Percentiles rank a stretch among this genome's conserved stretches.
phyloP scores from a whole-genome alignment of 2,888 invertebrate genomes.

The Metopia argyrocephala region DNA sequence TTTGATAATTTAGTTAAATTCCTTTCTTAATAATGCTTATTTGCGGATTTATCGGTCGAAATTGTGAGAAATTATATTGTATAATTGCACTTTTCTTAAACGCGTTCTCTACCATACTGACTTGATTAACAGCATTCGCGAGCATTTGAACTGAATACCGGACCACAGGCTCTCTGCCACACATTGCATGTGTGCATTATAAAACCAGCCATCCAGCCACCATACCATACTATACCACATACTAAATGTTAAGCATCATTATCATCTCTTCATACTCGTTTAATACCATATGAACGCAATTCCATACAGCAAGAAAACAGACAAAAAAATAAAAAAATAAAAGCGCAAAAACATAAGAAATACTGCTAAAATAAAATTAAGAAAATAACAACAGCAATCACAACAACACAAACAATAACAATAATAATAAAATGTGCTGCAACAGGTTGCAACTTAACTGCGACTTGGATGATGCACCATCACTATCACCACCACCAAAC shows the following conservation, averaged over 20 bases:
- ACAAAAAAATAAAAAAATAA: conserved; percentile 31
- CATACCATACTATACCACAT: conserved; percentile 37
- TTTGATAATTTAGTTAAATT: neutral
- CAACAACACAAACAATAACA: conserved; percentile 48
- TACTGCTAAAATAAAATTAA: conserved; percentile 47
- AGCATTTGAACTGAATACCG: conserved; percentile 71
- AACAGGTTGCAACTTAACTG: conserved; percentile 70
- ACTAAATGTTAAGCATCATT: conserved; percentile 47
- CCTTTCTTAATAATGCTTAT: too few relatives aligned
- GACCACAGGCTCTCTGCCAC: conserved; percentile 57
- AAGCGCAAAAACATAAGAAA: conserved; percentile 25
- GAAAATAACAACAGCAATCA: conserved; percentile 30
- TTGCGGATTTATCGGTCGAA: neutral
- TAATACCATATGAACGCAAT: conserved; percentile 57
- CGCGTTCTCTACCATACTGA: conserved; percentile 77
- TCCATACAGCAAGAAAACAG: conserved; percentile 48
- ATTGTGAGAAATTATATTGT: conserved; percentile 21
- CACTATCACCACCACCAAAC: conserved; percentile 7
- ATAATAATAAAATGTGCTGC: conserved; percentile 72
- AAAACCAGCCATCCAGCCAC: conserved; percentile 47
- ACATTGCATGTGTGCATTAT: conserved; percentile 47
- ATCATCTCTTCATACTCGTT: conserved; percentile 50
- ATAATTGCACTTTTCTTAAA: conserved; percentile 72
- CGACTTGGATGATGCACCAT: conserved; percentile 57
- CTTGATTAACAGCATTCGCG: conserved; percentile 75